A percentile compares a stretch with the other conserved stretches of the same genome.
phyloP scores from a whole-genome alignment of 2,797 vertebrate genomes.

The Xerus rutilus region DNA sequence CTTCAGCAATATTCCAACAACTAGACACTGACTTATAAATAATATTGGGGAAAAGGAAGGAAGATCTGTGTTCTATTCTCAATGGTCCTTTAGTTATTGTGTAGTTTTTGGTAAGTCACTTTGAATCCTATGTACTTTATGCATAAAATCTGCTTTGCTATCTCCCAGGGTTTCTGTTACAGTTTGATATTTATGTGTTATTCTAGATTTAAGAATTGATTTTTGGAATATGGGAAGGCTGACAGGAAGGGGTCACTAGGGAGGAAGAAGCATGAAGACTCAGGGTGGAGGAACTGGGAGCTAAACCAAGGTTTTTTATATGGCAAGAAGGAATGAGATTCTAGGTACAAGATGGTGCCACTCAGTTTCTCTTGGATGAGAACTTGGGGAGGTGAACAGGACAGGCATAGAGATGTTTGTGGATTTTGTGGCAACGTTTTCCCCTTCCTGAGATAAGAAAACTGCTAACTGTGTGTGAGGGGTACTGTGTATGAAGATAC shows the following conservation, averaged over 20 bases:
- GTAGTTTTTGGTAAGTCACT: neutral
- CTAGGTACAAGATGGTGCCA: no score
- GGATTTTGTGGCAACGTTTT: neutral
- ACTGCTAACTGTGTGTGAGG: neutral
- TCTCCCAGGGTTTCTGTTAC: neutral
- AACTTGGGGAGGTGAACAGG: neutral
- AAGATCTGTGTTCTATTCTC: neutral
- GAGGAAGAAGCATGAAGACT: neutral
- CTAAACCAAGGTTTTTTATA: rapidly evolving
- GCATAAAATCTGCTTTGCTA: neutral
- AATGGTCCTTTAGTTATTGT: neutral
- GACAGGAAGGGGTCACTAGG: neutral
- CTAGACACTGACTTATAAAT: neutral
- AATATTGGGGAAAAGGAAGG: no score
- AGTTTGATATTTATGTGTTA: neutral
- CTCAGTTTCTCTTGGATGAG: neutral
- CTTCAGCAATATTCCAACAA: neutral
- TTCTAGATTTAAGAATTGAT: neutral
- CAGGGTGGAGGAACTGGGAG: neutral
- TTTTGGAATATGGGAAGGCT: neutral
- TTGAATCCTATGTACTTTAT: neutral
- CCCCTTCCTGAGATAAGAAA: neutral
- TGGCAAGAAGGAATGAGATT: neutral
- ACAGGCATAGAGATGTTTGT: no score
- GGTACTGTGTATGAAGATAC: neutral